Conservation (phyloP, 2,113 vertebrate genomes). For the Tachycineta bicolor region DNA sequence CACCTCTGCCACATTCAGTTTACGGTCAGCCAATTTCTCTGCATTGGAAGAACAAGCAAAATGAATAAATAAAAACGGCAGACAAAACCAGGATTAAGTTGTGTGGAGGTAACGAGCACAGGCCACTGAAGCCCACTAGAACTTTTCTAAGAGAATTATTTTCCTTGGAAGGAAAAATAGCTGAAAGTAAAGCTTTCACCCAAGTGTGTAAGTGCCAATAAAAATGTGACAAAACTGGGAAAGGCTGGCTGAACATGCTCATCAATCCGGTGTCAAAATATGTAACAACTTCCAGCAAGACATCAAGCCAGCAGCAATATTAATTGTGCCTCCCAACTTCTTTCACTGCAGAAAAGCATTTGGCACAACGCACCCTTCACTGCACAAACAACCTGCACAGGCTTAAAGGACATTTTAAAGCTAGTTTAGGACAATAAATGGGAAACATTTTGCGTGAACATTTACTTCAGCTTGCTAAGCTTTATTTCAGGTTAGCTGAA, state of each 20-base stretch:
- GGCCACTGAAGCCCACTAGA: not conserved
- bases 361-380: not conserved
- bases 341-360: not conserved
- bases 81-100: not conserved
- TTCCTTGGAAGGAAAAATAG: not conserved
- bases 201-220: not conserved
- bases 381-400: not conserved
- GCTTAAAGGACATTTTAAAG: not conserved
- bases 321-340: not conserved
- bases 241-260: not conserved
- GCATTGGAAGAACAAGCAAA: not conserved
- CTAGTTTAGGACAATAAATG: not conserved
- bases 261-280: not conserved
- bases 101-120: not conserved
- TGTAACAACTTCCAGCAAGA: not conserved
- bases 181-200: not conserved
- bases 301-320: not conserved
- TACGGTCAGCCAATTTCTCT: slow-evolving; percentile 89
- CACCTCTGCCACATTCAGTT: slow-evolving; percentile 95
- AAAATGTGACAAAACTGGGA: not conserved
- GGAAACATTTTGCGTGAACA: not conserved
- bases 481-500: not conserved
- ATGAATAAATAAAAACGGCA: not conserved
- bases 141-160: not conserved
- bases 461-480: not conserved